Evolutionary conservation across 1,140 invertebrate genomes (phyloP).

Genomic region (Pogonus chalceus): DNA sequence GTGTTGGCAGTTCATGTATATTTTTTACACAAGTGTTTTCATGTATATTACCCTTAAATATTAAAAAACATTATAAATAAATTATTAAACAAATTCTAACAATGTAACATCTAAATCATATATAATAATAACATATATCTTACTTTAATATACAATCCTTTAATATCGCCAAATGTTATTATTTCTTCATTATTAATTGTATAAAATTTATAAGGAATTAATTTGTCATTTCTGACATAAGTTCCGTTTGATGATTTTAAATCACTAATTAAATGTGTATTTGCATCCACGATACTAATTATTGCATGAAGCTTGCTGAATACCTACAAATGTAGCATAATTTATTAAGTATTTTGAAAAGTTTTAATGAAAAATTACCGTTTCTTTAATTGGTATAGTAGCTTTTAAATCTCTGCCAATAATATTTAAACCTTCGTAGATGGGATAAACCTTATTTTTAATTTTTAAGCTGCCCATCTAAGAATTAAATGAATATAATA

Average conservation of each 20-base stretch:
- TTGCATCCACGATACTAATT: conserved; percentile 22
- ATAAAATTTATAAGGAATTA: conserved; percentile 23
- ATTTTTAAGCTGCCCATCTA: conserved; percentile 20
- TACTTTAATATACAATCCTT: conserved; percentile 17
- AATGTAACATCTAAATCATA: background rate
- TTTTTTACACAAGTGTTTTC: conserved; percentile 1
- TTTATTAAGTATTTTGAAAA: no score
- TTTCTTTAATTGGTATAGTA: conserved; percentile 24
- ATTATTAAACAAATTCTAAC: background rate
- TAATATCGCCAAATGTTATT: conserved; percentile 22
- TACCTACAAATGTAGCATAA: conserved; percentile 20
- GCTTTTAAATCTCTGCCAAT: conserved; percentile 26
- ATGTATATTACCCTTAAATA: conserved; percentile 18
- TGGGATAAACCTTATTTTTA: conserved; percentile 19
- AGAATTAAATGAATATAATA: no score
- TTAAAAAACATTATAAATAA: conserved; percentile 10
- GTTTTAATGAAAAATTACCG: conserved; percentile 17
- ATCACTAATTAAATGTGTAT: conserved; percentile 26
- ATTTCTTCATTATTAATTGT: conserved; percentile 16
- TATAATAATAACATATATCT: conserved; percentile 2
- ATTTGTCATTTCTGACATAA: conserved; percentile 18
- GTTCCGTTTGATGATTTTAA: conserved; percentile 29
- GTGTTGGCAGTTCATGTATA: conserved; percentile 7
- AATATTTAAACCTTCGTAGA: conserved; percentile 27
- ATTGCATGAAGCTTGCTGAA: conserved; percentile 28